Percentiles rank a stretch among this genome's conserved stretches.
Conservation (phyloP, 1,140 invertebrate species). For the Ganaspis sp. region DNA sequence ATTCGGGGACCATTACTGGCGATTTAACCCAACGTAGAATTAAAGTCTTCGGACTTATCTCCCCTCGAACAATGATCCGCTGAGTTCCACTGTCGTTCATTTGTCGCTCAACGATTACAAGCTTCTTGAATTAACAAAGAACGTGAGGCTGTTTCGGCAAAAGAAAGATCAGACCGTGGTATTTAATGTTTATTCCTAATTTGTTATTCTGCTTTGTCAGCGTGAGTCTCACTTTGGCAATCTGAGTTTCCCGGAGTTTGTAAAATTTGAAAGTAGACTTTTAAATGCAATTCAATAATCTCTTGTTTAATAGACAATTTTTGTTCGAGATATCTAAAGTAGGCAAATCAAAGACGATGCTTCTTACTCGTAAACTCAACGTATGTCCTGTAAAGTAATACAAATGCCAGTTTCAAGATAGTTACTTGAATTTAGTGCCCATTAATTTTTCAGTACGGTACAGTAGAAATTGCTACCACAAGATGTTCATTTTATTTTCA, state of each 20-base stretch:
- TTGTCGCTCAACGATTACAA: not conserved
- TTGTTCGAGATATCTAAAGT: not conserved
- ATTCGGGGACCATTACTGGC: not conserved
- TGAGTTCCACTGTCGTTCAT: not conserved
- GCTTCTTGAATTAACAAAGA: not conserved
- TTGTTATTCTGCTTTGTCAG: constrained; percentile 5
- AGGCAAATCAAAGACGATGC: constrained; percentile 24
- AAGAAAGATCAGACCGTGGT: not conserved
- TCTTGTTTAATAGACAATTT: too few species aligned
- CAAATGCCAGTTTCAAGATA: constrained; percentile 58
- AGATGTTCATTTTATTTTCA: not conserved
- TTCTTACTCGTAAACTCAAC: constrained; percentile 62
- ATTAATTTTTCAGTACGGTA: constrained; percentile 61
- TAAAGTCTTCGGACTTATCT: not conserved
- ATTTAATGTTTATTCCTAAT: not conserved
- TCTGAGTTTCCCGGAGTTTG: not conserved
- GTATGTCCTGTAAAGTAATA: constrained; percentile 70
- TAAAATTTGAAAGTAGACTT: not conserved
- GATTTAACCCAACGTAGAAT: not conserved
- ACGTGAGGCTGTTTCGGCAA: not conserved
- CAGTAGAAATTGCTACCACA: not conserved
- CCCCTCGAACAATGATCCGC: not conserved
- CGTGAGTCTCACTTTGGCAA: not conserved
- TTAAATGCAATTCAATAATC: too few species aligned
- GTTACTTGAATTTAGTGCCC: constrained; percentile 64